Percentiles rank a stretch among this genome's conserved stretches.
These are phyloP conservation scores for Agrochola lota DNA, from an alignment of 2,888 invertebrate species.

Conservation along the genomic window DNA sequence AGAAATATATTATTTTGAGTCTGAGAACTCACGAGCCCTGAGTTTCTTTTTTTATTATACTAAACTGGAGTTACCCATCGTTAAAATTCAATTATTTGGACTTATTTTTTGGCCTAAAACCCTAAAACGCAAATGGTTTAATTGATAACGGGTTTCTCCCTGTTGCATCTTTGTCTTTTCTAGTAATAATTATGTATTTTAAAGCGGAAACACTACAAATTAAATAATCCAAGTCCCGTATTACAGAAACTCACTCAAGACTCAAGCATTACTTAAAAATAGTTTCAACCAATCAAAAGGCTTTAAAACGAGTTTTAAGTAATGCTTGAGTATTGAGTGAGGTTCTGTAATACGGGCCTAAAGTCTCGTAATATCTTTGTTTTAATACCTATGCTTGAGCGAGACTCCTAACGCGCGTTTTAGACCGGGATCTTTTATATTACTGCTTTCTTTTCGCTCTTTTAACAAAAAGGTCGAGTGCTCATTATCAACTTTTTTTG, in stretches of 20 bases:
- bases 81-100: background rate
- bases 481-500: conserved; percentile 8
- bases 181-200: background rate
- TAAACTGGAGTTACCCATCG: background rate
- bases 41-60: background rate
- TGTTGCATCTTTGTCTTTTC: conserved; percentile 18
- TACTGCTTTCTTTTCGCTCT: background rate
- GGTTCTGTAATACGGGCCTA: too few species aligned
- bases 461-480: conserved; percentile 5
- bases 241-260: too few species aligned
- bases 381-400: background rate
- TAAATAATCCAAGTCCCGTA: background rate
- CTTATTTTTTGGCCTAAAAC: background rate
- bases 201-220: background rate
- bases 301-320: too few species aligned
- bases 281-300: too few species aligned
- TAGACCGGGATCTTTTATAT: conserved; percentile 12
- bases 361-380: background rate
- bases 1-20: background rate
- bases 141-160: conserved; percentile 27
- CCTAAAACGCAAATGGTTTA: background rate
- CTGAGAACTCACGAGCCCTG: background rate
- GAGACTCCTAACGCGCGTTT: background rate
- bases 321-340: too few species aligned
- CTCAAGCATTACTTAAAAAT: too few species aligned